Conservation (phyloP, 2,113 vertebrate genomes). For the Phalacrocorax carbo region DNA sequence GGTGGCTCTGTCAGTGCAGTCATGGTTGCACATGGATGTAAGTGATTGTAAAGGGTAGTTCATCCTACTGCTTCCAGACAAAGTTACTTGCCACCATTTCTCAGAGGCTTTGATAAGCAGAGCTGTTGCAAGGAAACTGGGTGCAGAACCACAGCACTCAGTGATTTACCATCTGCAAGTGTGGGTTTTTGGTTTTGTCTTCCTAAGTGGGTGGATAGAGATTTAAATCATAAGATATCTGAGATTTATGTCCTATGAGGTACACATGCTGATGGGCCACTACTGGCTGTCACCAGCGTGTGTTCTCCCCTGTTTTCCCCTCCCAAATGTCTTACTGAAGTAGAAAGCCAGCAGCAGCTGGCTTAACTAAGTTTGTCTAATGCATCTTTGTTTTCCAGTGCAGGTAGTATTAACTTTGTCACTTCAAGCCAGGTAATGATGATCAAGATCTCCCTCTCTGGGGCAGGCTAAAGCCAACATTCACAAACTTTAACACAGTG, state of each 20-base stretch:
- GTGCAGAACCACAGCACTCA: background rate
- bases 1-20: background rate
- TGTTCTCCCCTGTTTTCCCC: background rate
- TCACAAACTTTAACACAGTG: background rate
- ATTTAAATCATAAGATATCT: background rate
- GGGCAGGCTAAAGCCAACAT: background rate
- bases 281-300: background rate
- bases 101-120: background rate
- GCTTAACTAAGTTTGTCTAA: background rate
- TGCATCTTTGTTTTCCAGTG: background rate
- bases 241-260: background rate
- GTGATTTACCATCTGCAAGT: background rate
- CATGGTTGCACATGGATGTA: rapidly evolving
- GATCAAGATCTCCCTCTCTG: background rate
- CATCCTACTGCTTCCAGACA: background rate
- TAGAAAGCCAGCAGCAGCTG: background rate
- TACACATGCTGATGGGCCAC: too few species aligned
- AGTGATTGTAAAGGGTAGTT: background rate
- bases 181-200: rapidly evolving
- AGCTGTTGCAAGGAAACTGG: background rate
- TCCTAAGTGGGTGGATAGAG: background rate
- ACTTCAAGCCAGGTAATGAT: background rate
- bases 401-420: background rate
- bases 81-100: background rate
- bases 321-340: background rate